Conservation (phyloP, 2,797 vertebrate species). For the Spheniscus humboldti region DNA sequence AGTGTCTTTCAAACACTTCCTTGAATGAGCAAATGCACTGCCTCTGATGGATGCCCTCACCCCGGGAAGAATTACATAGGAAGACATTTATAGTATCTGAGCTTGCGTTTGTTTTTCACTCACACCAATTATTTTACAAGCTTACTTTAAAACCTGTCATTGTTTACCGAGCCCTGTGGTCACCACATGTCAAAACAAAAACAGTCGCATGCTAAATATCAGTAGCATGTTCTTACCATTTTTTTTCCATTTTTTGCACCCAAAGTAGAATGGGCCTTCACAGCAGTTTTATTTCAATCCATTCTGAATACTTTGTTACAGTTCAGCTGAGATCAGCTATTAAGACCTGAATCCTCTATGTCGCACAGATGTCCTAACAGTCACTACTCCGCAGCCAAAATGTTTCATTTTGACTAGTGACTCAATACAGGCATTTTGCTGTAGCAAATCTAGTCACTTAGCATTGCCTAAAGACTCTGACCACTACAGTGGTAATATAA, state of each 20-base stretch:
- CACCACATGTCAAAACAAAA: conserved; percentile 35
- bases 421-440: not conserved
- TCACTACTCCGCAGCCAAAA: not conserved
- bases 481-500: not conserved
- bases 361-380: not conserved
- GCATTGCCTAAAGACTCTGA: not conserved
- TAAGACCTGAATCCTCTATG: not conserved
- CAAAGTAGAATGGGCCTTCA: not conserved
- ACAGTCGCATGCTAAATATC: not conserved
- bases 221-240: not conserved
- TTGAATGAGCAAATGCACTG: not conserved
- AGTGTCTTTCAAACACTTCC: not conserved
- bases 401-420: not conserved
- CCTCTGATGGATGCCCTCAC: not conserved
- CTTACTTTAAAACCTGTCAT: conserved; percentile 35
- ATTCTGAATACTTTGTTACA: not conserved
- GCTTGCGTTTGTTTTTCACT: not conserved
- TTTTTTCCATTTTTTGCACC: not conserved
- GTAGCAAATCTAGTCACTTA: not conserved
- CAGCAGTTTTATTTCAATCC: not conserved
- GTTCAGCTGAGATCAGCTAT: not conserved
- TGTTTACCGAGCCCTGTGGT: conserved; percentile 23
- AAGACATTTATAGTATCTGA: conserved; percentile 13
- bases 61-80: not conserved
- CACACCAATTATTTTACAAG: conserved; percentile 1